Percentiles rank a stretch among this genome's conserved stretches.
Evolutionary conservation across 2,113 vertebrate species (phyloP).

Genomic region (Prietella phreatophila): DNA sequence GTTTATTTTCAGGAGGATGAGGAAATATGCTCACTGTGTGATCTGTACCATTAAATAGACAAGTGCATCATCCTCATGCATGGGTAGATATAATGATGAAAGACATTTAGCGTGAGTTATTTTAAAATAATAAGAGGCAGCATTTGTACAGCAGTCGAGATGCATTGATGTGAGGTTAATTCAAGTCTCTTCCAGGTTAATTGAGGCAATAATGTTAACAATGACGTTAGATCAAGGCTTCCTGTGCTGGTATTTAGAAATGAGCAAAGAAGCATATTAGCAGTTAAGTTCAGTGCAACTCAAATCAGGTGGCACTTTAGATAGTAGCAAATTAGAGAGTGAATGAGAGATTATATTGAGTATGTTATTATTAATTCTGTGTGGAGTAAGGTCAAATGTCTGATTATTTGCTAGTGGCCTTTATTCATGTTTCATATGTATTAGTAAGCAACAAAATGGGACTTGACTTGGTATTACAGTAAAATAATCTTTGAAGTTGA

Average conservation of each 20-base stretch:
- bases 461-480: background rate
- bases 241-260: conserved; percentile 43
- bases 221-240: conserved; percentile 46
- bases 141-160: conserved; percentile 12
- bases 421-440: background rate
- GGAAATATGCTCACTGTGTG: background rate
- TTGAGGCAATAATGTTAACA: conserved; percentile 35
- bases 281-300: conserved; percentile 19
- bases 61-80: background rate
- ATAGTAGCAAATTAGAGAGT: background rate
- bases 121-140: conserved; percentile 26
- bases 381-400: background rate
- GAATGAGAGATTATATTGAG: conserved; percentile 4
- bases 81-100: background rate
- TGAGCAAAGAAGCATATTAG: conserved; percentile 10
- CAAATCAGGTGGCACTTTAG: conserved; percentile 22
- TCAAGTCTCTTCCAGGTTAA: conserved; percentile 42
- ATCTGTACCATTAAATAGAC: background rate
- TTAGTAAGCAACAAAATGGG: background rate
- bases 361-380: conserved; percentile 23
- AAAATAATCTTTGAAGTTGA: background rate
- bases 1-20: background rate
- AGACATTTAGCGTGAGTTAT: background rate
- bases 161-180: conserved; percentile 41
- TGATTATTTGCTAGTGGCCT: background rate